Evolutionary conservation across 1,140 invertebrate species (phyloP).

Genomic region (Venturia canescens): DNA sequence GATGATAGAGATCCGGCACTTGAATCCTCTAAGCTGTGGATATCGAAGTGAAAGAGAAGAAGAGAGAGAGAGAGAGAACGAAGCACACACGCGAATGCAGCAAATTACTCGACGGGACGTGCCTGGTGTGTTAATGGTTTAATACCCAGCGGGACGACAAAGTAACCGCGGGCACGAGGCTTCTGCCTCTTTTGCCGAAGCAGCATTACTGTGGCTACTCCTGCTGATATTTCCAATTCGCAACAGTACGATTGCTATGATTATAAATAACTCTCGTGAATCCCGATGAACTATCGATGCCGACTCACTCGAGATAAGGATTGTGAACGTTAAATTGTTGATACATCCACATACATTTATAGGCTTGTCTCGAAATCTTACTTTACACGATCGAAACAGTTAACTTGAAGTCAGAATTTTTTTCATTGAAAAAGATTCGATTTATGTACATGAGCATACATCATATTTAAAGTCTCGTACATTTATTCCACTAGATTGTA

Average conservation of each 20-base stretch:
- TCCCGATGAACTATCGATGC: slow-evolving; percentile 35
- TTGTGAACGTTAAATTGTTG: slow-evolving; percentile 28
- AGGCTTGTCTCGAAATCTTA: not conserved
- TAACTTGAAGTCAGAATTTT: not conserved
- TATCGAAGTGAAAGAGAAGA: not conserved
- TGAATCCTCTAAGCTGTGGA: not conserved
- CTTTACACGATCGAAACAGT: not conserved
- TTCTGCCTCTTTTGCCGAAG: not conserved
- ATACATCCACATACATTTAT: not conserved
- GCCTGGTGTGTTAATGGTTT: slow-evolving; percentile 46
- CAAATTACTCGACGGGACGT: slow-evolving; percentile 47
- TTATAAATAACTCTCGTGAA: slow-evolving; percentile 43
- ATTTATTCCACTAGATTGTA: no score
- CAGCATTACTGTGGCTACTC: slow-evolving; percentile 9
- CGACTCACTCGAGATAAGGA: not conserved
- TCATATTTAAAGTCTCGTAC: no score
- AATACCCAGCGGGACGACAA: slow-evolving; percentile 48
- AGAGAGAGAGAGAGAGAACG: slow-evolving; percentile 26
- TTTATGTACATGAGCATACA: no score
- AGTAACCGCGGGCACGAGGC: slow-evolving; percentile 44
- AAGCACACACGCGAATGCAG: slow-evolving; percentile 42
- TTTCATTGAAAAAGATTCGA: not conserved
- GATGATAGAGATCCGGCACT: slow-evolving; percentile 6
- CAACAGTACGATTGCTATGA: slow-evolving; percentile 3
- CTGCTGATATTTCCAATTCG: not conserved